These are phyloP conservation scores for Chelonus formosanus DNA, from an alignment of 2,888 invertebrate species.

Conservation along the genomic window DNA sequence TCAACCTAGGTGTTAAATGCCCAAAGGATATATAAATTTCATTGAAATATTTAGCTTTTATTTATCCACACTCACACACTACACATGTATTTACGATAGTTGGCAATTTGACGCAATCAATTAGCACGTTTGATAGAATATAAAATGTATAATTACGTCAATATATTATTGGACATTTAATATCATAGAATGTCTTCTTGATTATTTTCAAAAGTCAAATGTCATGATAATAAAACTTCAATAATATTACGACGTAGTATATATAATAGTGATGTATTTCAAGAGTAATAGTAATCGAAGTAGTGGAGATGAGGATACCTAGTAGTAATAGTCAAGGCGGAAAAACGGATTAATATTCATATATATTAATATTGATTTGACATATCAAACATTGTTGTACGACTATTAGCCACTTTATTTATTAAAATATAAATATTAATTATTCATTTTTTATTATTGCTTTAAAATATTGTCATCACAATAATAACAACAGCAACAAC, in stretches of 20 bases:
- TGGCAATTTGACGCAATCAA: constrained; percentile 13
- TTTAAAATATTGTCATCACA: too few relatives aligned
- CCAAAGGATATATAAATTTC: too few relatives aligned
- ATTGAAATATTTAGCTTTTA: too few relatives aligned
- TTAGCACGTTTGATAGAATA: constrained; percentile 5
- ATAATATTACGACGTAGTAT: constrained; percentile 22
- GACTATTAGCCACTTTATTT: too few relatives aligned
- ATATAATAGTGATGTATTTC: constrained; percentile 9
- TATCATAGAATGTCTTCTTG: neutral
- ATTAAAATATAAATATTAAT: too few relatives aligned
- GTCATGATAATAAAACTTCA: constrained; percentile 25
- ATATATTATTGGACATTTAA: constrained; percentile 1
- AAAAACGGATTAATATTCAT: constrained; percentile 34
- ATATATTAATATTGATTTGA: neutral
- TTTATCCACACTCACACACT: too few relatives aligned
- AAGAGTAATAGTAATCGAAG: constrained; percentile 1
- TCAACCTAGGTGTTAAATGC: too few relatives aligned
- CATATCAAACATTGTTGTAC: too few relatives aligned
- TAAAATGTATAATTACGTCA: constrained; percentile 15
- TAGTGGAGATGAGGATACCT: constrained; percentile 8
- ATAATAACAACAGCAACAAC: too few relatives aligned
- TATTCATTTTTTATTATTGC: too few relatives aligned
- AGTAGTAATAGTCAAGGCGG: constrained; percentile 22
- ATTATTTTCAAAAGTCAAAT: constrained; percentile 27
- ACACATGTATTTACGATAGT: neutral